phyloP scores from a whole-genome alignment of 1,140 invertebrate genomes.

The Drosophila dunni region DNA sequence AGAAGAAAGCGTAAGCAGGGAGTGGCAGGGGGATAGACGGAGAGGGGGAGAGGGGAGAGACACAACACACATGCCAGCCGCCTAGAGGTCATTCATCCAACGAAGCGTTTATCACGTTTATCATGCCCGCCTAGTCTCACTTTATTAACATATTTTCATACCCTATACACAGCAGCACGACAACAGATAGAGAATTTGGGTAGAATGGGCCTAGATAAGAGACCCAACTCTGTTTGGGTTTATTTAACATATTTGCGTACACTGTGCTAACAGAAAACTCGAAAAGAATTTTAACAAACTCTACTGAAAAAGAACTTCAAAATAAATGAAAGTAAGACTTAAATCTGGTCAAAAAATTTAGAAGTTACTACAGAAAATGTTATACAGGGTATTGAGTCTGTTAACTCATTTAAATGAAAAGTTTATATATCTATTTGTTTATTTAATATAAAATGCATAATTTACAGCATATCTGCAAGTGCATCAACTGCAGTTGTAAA shows the following conservation, averaged over 20 bases:
- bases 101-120: conserved; percentile 73
- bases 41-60: neutral
- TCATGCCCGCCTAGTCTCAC: conserved; percentile 42
- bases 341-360: too few relatives aligned
- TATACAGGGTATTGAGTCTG: too few relatives aligned
- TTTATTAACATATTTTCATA: conserved; percentile 76
- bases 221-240: neutral
- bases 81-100: conserved; percentile 73
- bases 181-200: neutral
- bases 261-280: neutral
- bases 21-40: conserved; percentile 3
- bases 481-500: neutral
- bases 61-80: conserved; percentile 16
- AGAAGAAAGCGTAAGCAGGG: neutral
- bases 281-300: too few relatives aligned
- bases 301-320: too few relatives aligned
- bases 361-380: too few relatives aligned
- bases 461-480: conserved; percentile 3
- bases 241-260: neutral
- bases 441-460: neutral
- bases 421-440: neutral
- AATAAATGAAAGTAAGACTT: too few relatives aligned
- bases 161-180: conserved; percentile 14
- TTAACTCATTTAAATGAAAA: too few relatives aligned
- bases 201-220: neutral